These are phyloP conservation scores for Archegozetes longisetosus DNA, from an alignment of 1,140 invertebrate genomes.

Conservation along the genomic window DNA sequence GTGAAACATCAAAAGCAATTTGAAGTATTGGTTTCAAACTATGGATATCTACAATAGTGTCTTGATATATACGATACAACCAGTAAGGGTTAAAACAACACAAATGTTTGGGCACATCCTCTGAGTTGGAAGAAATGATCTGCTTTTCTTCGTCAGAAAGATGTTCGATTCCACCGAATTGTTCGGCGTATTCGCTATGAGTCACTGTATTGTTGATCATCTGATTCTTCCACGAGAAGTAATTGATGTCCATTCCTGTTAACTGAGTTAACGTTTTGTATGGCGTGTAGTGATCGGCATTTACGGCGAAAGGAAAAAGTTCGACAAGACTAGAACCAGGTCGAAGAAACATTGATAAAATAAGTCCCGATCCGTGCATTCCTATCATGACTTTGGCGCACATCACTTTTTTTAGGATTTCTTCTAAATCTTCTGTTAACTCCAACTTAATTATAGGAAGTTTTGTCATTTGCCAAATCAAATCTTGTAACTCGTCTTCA, in stretches of 20 bases:
- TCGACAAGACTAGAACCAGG: constrained; percentile 25
- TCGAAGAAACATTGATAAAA: constrained; percentile 26
- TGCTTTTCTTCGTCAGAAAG: constrained; percentile 26
- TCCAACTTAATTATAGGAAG: constrained; percentile 8
- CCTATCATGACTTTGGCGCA: constrained; percentile 25
- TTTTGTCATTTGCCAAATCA: constrained; percentile 21
- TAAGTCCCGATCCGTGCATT: constrained; percentile 31
- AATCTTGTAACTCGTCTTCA: constrained; percentile 28
- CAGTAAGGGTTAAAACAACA: constrained; percentile 37
- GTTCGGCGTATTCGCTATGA: constrained; percentile 27
- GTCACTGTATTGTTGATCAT: constrained; percentile 26
- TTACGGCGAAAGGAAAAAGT: constrained; percentile 31
- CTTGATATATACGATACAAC: constrained; percentile 38
- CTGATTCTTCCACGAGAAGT: constrained; percentile 32
- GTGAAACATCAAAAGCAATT: background rate
- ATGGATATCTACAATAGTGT: constrained; percentile 32
- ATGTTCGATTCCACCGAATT: constrained; percentile 31
- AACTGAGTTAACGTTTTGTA: constrained; percentile 31
- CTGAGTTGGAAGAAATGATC: constrained; percentile 25
- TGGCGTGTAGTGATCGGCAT: constrained; percentile 32
- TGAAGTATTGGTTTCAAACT: background rate
- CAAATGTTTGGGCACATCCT: constrained; percentile 25
- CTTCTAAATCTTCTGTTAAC: constrained; percentile 16
- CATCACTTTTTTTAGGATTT: constrained; percentile 26
- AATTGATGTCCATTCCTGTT: constrained; percentile 27